Evolutionary conservation across 2,888 invertebrate genomes (phyloP).

Genomic region (Terebella lapidaria): DNA sequence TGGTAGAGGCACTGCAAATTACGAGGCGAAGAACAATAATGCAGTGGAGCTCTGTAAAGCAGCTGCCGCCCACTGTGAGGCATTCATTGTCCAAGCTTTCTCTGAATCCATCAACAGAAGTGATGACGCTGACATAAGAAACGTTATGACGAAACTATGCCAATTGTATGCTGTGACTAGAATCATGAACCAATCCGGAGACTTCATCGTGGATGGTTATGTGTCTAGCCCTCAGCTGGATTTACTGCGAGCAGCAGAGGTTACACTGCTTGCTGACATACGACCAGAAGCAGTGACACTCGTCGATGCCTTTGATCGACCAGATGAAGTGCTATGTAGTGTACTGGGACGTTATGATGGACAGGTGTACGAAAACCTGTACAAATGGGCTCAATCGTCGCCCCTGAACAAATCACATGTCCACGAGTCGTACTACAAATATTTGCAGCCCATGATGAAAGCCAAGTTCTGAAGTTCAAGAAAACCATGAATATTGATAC

Average conservation of each 20-base stretch:
- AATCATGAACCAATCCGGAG: not conserved
- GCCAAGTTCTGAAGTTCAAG: not conserved
- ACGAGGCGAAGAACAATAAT: no score
- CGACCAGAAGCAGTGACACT: conserved; percentile 84
- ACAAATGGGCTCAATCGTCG: conserved; percentile 54
- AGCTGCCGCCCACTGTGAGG: no score
- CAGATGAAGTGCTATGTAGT: conserved; percentile 46
- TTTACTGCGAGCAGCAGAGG: not conserved
- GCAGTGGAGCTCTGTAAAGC: no score
- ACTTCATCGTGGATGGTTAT: conserved; percentile 9
- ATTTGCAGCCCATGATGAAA: not conserved
- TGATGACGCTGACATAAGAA: not conserved
- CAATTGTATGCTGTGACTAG: not conserved
- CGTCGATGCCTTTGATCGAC: conserved; percentile 80
- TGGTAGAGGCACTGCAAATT: no score
- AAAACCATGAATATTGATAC: no score
- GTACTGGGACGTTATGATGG: conserved; percentile 54
- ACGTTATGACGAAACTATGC: not conserved
- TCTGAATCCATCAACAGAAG: not conserved
- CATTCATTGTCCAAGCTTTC: not conserved
- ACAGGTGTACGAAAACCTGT: conserved; percentile 53
- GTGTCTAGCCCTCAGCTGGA: conserved; percentile 8
- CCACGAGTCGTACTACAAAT: not conserved
- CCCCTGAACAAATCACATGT: conserved; percentile 28
- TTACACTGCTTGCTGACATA: conserved; percentile 63